These are phyloP conservation scores for Arizona elegans DNA, from an alignment of 2,113 vertebrate species.

Conservation along the genomic window DNA sequence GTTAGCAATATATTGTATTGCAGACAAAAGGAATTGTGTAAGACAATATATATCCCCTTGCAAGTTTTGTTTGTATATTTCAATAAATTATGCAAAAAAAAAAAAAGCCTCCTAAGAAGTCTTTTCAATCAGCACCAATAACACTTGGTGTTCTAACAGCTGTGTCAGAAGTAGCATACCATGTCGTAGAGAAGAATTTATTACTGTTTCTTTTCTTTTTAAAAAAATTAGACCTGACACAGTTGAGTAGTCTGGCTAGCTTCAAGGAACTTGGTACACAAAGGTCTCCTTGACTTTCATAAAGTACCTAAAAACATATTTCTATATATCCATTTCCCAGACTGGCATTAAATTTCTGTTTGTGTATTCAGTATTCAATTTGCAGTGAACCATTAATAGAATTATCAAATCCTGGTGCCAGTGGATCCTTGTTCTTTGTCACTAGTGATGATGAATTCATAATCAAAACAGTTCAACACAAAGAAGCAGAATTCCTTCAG, in stretches of 20 bases:
- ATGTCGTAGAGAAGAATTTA: not conserved
- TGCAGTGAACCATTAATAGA: conserved; percentile 95
- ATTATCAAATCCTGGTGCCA: conserved; percentile 92
- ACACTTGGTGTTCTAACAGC: not conserved
- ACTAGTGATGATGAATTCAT: conserved; percentile 97
- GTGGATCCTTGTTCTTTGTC: conserved; percentile 94
- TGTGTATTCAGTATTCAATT: conserved; percentile 84
- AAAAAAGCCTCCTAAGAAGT: not conserved
- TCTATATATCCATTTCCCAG: not conserved
- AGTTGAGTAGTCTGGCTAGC: not conserved
- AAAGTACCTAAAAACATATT: conserved; percentile 5
- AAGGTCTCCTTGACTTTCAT: not conserved
- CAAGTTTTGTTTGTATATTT: not conserved
- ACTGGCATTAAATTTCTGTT: conserved; percentile 32
- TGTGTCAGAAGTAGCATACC: not conserved
- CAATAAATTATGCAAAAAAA: not conserved
- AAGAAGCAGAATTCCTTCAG: conserved; percentile 97
- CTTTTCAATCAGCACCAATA: not conserved
- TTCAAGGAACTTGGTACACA: not conserved
- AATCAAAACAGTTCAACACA: conserved; percentile 99
- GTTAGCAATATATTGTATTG: not conserved
- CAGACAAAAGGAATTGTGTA: not conserved
- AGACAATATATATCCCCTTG: not conserved
- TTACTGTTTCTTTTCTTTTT: not conserved
- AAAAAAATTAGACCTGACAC: not conserved